Percentiles rank a stretch among this genome's conserved stretches.
Conservation (phyloP, 1,140 invertebrate species). For the Proctacanthus coquilletti region DNA sequence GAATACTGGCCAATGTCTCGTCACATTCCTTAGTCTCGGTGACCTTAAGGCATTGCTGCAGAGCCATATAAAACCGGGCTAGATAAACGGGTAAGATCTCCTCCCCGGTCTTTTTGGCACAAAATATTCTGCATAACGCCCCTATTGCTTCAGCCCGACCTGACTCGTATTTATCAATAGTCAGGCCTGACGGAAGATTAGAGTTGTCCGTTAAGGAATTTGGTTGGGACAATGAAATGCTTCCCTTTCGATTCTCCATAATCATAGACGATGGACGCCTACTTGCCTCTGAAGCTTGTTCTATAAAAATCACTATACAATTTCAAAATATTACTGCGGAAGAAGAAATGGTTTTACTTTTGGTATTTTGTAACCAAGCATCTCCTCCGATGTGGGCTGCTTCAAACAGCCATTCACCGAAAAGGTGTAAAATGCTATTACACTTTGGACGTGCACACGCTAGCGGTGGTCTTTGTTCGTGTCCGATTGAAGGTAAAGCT, state of each 20-base stretch:
- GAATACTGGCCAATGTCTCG: constrained; percentile 59
- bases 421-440: constrained; percentile 86
- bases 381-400: constrained; percentile 75
- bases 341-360: constrained; percentile 24
- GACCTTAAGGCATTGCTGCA: constrained; percentile 72
- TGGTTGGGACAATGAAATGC: constrained; percentile 27
- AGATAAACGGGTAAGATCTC: constrained; percentile 88
- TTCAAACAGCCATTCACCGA: constrained; percentile 94
- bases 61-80: constrained; percentile 82
- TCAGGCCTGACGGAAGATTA: constrained; percentile 20
- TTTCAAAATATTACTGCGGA: neutral
- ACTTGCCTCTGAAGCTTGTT: constrained; percentile 27
- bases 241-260: constrained; percentile 29
- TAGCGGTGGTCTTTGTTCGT: constrained; percentile 42
- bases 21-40: constrained; percentile 44
- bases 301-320: constrained; percentile 10
- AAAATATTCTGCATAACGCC: constrained; percentile 87
- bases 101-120: constrained; percentile 90
- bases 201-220: constrained; percentile 25
- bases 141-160: constrained; percentile 92
- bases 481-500: constrained; percentile 33
- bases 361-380: constrained; percentile 38
- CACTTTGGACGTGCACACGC: constrained; percentile 72
- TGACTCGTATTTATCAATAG: constrained; percentile 54
- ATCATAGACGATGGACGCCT: constrained; percentile 30